Conservation (phyloP, 2,797 vertebrate species). For the Choloepus didactylus region DNA sequence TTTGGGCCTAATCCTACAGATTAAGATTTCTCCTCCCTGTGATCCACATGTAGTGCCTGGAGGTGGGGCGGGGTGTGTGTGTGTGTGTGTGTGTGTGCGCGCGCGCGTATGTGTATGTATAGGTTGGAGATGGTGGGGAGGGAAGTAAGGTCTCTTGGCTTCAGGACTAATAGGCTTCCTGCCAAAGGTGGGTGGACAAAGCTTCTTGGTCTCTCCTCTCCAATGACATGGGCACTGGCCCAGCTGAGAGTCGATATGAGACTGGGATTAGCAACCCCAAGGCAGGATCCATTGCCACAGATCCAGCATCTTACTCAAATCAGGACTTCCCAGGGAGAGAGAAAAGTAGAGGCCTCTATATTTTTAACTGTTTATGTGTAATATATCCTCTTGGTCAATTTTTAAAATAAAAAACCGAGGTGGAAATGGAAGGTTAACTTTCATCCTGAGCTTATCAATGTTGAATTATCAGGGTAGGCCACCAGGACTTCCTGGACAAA, state of each 20-base stretch:
- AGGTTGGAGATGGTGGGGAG: no score
- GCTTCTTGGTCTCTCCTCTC: not conserved
- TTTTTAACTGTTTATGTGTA: not conserved
- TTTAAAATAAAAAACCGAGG: constrained; percentile 6
- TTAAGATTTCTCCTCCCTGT: not conserved
- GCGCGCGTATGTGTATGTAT: no score
- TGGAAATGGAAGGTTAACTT: not conserved
- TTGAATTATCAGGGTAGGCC: not conserved
- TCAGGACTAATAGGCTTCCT: not conserved
- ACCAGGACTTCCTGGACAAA: not conserved
- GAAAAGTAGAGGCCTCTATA: not conserved
- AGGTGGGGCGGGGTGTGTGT: no score
- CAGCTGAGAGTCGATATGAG: not conserved
- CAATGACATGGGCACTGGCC: not conserved
- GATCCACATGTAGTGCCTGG: fast-evolving
- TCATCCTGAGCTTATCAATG: not conserved
- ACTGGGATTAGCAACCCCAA: not conserved
- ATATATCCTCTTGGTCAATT: not conserved
- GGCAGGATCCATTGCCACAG: not conserved
- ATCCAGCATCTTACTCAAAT: not conserved
- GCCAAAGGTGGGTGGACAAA: not conserved
- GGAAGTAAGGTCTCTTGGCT: not conserved
- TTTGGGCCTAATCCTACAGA: not conserved
- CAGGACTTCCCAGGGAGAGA: not conserved
- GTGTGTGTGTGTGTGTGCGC: no score